Conservation (phyloP, 2,888 invertebrate species). For the Pogonocherus hispidulus region DNA sequence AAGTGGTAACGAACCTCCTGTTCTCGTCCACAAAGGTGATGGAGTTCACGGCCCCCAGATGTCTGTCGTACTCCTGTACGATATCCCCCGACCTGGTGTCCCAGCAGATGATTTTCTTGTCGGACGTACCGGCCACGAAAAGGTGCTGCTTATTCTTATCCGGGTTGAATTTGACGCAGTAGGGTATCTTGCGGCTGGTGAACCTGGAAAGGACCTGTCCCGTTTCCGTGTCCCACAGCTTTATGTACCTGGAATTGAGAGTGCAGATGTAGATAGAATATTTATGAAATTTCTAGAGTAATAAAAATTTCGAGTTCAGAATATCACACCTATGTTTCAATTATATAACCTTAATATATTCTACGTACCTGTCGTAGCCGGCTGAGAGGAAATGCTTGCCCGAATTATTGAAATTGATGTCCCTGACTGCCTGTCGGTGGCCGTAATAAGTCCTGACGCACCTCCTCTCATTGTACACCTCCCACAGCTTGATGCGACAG, state of each 20-base stretch:
- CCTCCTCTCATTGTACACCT: constrained; percentile 95
- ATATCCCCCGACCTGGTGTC: constrained; percentile 81
- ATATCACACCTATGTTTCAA: too few species aligned
- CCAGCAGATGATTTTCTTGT: constrained; percentile 99
- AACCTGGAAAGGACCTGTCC: constrained; percentile 89
- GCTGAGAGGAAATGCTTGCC: constrained; percentile 96
- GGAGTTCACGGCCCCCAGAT: constrained; percentile 98
- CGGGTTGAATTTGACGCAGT: constrained; percentile 98
- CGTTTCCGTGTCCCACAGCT: constrained; percentile 99
- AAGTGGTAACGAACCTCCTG: constrained; percentile 97
- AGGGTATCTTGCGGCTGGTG: constrained; percentile 96
- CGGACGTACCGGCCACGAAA: constrained; percentile 98
- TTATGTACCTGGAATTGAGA: constrained; percentile 80
- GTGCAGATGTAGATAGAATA: too few species aligned
- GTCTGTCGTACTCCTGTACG: constrained; percentile 83
- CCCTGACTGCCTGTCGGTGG: constrained; percentile 96
- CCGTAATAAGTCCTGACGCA: constrained; percentile 96
- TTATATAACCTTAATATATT: neutral
- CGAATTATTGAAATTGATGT: constrained; percentile 94
- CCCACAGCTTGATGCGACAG: constrained; percentile 97
- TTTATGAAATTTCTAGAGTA: too few species aligned
- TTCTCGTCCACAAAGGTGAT: constrained; percentile 99
- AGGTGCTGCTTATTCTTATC: constrained; percentile 97
- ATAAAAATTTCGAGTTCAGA: too few species aligned
- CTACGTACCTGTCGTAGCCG: constrained; percentile 74